Conservation (phyloP, 2,797 vertebrate genomes). For the Arctocebus calabarensis region DNA sequence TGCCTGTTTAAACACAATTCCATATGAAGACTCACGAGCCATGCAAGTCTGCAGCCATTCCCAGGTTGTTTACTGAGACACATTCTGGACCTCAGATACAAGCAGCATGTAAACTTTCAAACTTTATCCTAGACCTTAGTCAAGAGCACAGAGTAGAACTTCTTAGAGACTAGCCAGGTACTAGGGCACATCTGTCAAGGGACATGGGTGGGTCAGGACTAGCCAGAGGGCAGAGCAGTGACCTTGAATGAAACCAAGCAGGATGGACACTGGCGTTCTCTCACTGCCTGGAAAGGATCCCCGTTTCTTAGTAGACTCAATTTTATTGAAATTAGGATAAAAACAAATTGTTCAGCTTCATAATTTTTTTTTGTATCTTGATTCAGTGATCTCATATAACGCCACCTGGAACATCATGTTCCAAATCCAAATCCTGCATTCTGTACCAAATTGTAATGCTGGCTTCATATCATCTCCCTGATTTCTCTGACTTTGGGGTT, state of each 20-base stretch:
- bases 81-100: background rate
- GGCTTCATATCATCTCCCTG: background rate
- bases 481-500: background rate
- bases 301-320: conserved; percentile 53
- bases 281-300: background rate
- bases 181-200: background rate
- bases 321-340: conserved; percentile 36
- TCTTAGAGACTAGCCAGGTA: background rate
- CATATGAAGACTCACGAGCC: background rate
- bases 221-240: background rate
- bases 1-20: background rate
- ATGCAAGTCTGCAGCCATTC: background rate
- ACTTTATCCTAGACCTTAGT: background rate
- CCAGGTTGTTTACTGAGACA: background rate
- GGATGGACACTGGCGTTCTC: background rate
- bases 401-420: background rate
- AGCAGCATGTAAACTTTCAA: background rate
- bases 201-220: background rate
- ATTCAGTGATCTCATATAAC: conserved; percentile 2
- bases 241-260: background rate
- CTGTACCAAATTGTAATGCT: background rate
- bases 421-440: background rate
- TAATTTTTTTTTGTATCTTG: background rate
- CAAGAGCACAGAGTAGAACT: background rate
- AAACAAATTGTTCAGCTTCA: conserved; percentile 43